Percentiles rank a stretch among this genome's conserved stretches.
These are phyloP conservation scores for Phaonia tiefii DNA, from an alignment of 2,888 invertebrate genomes.

Conservation along the genomic window DNA sequence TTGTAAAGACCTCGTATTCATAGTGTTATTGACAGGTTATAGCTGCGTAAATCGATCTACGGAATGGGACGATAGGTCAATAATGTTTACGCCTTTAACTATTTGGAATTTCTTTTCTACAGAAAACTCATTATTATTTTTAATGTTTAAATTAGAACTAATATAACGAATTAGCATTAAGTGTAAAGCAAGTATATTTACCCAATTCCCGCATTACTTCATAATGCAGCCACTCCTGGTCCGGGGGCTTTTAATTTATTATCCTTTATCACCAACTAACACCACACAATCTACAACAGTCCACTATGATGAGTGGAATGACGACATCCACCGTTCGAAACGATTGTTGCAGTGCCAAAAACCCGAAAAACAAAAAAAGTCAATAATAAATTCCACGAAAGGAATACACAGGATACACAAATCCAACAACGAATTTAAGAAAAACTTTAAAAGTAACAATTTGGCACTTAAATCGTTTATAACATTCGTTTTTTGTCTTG, in stretches of 20 bases:
- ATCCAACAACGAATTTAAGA: not conserved
- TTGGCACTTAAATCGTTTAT: constrained; percentile 9
- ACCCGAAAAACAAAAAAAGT: not conserved
- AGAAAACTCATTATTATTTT: no score
- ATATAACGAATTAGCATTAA: no score
- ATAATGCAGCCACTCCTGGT: constrained; percentile 4
- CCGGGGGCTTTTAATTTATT: not conserved
- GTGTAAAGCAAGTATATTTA: no score
- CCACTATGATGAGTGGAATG: not conserved
- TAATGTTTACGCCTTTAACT: no score
- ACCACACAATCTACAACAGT: no score
- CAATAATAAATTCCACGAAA: not conserved
- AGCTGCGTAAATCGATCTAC: no score
- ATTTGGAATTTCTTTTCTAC: no score
- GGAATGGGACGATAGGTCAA: no score
- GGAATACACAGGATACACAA: constrained; percentile 6
- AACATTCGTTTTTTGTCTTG: not conserved
- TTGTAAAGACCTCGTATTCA: no score
- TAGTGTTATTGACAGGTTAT: no score
- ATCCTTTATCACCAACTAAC: constrained; percentile 2
- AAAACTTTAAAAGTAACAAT: not conserved
- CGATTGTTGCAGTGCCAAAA: not conserved
- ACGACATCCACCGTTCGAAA: constrained; percentile 36
- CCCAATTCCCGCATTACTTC: constrained; percentile 36
- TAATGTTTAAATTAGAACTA: no score